Evolutionary conservation across 2,113 vertebrate species (phyloP), one percentile per base, ranked within the genome.

Genomic region (Diadophis punctatus): DNA sequence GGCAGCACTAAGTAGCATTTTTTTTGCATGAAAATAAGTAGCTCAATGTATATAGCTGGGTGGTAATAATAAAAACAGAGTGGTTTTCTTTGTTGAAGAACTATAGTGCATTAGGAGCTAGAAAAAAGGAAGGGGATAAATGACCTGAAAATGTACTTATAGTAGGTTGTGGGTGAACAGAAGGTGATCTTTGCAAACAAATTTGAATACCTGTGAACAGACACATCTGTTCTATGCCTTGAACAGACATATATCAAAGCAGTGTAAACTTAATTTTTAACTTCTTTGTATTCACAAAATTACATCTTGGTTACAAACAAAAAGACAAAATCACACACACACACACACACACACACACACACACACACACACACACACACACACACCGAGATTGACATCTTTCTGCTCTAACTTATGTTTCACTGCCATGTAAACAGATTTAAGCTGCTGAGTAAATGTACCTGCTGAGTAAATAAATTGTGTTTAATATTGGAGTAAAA

Each of bases 361-460:
- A 6, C n/a, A n/a, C 63, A 7, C 27, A 11, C 3, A 30, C 27
- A 23, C 43, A 18, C n/a, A 6, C n/a, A n/a, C 63, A 7, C 27
- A 11, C 3, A 30, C 27, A 23, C 43, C 11, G 10, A 90, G 22
- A 9, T 25, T 63, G 25, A 25, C 23, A 60, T 49, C 18, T 74
- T 43, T 52, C 63, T 80, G n/a, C 10, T 63, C 46, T 39, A 80
- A 52, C 4, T 51, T 11, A 90, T 39, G 12, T 89, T 89, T 63
- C 14, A 80, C 48, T 80, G 63, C 63, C 34, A 23, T 0, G 0
- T 34, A 91, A 49, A 0, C 39, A 2, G 87, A 27, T 5, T 88
- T 56, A 86, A 93, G 55, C 4, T 4, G 12, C 12, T 68, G 30
- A 68, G 63, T 63, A 48, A 85, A 14, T 25, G 48, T 92, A 55